Evolutionary conservation across 1,140 invertebrate genomes (phyloP).

Genomic region (Atta colombica): DNA sequence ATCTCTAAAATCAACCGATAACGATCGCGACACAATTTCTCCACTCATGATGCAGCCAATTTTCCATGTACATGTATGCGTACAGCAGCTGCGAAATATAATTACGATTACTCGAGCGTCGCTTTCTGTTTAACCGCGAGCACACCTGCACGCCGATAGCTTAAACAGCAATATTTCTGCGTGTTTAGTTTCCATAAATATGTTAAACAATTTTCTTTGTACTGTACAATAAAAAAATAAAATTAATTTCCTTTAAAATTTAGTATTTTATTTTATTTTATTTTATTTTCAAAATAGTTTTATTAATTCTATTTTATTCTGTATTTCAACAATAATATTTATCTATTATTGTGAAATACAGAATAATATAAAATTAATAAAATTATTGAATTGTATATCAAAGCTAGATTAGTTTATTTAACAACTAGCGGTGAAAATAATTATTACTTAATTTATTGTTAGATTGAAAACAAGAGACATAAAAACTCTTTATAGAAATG

Average conservation of each 20-base stretch:
- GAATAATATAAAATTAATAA: too few relatives aligned
- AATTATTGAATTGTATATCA: not conserved
- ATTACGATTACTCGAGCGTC: slow-evolving; percentile 36
- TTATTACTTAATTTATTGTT: not conserved
- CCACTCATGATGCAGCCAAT: slow-evolving; percentile 19
- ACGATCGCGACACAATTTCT: slow-evolving; percentile 64
- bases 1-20: slow-evolving; percentile 44
- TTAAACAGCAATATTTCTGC: not conserved
- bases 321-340: not conserved
- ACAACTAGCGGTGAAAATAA: not conserved
- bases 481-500: not conserved
- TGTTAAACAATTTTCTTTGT: not conserved
- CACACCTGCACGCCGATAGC: slow-evolving; percentile 42
- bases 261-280: not conserved
- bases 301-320: not conserved
- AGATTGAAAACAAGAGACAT: not conserved
- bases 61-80: slow-evolving; percentile 6
- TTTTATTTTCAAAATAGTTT: too few relatives aligned
- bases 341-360: too few relatives aligned
- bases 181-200: not conserved
- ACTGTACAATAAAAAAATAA: not conserved
- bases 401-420: not conserved
- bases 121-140: slow-evolving; percentile 42
- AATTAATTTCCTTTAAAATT: not conserved
- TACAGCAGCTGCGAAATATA: slow-evolving; percentile 43